These are phyloP conservation scores for Panagrolaimus sp. DNA, from an alignment of 1,140 invertebrate genomes.

Conservation along the genomic window DNA sequence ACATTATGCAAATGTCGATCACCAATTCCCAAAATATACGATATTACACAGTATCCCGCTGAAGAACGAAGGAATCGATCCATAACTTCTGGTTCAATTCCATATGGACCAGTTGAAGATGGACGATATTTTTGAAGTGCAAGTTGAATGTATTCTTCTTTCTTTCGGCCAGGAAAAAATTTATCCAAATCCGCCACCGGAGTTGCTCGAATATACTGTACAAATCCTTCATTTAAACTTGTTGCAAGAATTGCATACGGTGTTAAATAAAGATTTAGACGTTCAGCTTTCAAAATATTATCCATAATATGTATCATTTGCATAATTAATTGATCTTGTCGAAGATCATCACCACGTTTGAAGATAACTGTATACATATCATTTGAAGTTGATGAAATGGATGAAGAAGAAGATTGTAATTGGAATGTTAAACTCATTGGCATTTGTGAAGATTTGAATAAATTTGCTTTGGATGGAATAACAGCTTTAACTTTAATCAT, in stretches of 20 bases:
- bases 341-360: constrained; percentile 94
- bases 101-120: constrained; percentile 72
- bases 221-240: constrained; percentile 84
- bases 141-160: constrained; percentile 40
- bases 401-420: background rate
- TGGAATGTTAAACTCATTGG: constrained; percentile 15
- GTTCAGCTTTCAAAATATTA: constrained; percentile 77
- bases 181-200: constrained; percentile 47
- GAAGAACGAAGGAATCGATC: constrained; percentile 92
- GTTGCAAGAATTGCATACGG: constrained; percentile 89
- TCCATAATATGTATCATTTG: constrained; percentile 97
- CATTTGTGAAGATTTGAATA: constrained; percentile 11
- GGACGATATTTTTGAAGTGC: constrained; percentile 82
- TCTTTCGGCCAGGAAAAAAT: constrained; percentile 30
- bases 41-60: constrained; percentile 96
- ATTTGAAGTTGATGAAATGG: background rate
- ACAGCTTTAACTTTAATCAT: constrained; percentile 1
- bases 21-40: constrained; percentile 91
- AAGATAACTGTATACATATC: constrained; percentile 89
- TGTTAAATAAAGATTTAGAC: constrained; percentile 87
- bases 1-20: constrained; percentile 97
- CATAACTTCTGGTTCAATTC: constrained; percentile 86
- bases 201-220: constrained; percentile 88
- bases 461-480: background rate
- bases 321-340: constrained; percentile 91